Evolutionary conservation across 1,140 invertebrate species (phyloP), one percentile per base, ranked within the genome.

Genomic region (Steinernema khuongi): DNA sequence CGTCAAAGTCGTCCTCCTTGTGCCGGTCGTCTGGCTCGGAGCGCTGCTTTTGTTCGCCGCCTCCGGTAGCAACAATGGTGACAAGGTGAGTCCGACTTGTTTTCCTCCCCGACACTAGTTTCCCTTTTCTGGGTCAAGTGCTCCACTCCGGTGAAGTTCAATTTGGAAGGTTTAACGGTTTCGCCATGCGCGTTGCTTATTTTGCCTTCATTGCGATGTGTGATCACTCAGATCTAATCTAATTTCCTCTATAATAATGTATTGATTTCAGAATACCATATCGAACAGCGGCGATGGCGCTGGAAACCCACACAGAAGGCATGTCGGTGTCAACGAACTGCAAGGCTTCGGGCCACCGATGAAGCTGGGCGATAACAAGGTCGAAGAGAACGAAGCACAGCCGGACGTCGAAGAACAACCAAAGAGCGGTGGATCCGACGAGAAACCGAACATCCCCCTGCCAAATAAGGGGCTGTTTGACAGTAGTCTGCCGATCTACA

Each of bases 401-500:
- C 30, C 44, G 33, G 71, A 28, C 7, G 72, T 69, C 14, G 72
- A 74, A 29, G 69, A 7, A 30, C 30, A 74, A 17, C 30, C 31
- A n/a, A 29, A 71, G 30, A 1, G 36, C 50, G 60, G 60, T 68
- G 14, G 50, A 74, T 32, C 68, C 17, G 67, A 81, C 18, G 71
- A 43, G 22, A 74, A 67, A 33, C 30, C 70, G 26, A 43, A 75
- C 67, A 79, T 33, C 18, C 26, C n/a, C 41, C 70, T 73, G 33
- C 82, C 75, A 30, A 81, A 77, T 70, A 79, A 71, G 26, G 44
- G 71, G 18, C 68, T 79, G 17, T 77, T 83, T 31, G 83, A 84
- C 75, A 30, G 69, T n/a, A 83, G 84, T 60, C 74, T 75, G 22
- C 83, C 83, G 2, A 84, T 84, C 44, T 84, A 84, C 71, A 84